Conservation (phyloP, 2,888 invertebrate species). For the Sphaerophoria taeniata region DNA sequence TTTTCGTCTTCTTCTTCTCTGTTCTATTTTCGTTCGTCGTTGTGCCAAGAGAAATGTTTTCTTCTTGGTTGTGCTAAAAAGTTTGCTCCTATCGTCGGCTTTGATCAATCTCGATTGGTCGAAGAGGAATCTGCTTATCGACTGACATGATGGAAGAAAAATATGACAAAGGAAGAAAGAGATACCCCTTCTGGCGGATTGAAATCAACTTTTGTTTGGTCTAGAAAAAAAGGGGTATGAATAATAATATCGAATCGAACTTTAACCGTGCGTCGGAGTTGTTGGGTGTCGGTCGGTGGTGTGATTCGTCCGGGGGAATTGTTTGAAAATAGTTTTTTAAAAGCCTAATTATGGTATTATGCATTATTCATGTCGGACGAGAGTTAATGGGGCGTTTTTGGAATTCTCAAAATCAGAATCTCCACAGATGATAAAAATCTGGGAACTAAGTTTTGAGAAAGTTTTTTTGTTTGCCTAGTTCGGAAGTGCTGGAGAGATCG, state of each 20-base stretch:
- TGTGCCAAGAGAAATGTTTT: not conserved
- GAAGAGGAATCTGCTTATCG: conserved; percentile 15
- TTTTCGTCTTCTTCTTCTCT: conserved; percentile 26
- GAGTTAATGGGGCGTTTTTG: not conserved
- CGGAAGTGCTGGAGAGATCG: too few relatives aligned
- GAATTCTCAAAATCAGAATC: not conserved
- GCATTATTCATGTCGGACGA: not conserved
- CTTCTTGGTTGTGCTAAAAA: conserved; percentile 30
- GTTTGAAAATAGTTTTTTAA: not conserved
- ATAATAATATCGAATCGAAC: not conserved
- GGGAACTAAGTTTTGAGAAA: not conserved
- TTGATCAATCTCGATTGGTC: conserved; percentile 9
- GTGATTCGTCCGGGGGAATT: not conserved
- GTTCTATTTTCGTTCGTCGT: conserved; percentile 1
- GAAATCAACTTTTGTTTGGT: not conserved
- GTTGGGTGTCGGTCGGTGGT: too few relatives aligned
- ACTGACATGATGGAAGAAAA: not conserved
- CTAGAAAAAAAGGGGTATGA: not conserved
- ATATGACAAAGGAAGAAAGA: not conserved
- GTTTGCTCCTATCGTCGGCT: conserved; percentile 27
- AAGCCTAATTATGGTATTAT: not conserved
- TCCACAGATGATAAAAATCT: not conserved
- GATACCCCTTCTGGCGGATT: not conserved
- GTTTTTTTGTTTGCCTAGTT: too few relatives aligned
- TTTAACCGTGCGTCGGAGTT: too few relatives aligned